Conservation (phyloP, 1,140 invertebrate species). For the Elysia chlorotica region DNA sequence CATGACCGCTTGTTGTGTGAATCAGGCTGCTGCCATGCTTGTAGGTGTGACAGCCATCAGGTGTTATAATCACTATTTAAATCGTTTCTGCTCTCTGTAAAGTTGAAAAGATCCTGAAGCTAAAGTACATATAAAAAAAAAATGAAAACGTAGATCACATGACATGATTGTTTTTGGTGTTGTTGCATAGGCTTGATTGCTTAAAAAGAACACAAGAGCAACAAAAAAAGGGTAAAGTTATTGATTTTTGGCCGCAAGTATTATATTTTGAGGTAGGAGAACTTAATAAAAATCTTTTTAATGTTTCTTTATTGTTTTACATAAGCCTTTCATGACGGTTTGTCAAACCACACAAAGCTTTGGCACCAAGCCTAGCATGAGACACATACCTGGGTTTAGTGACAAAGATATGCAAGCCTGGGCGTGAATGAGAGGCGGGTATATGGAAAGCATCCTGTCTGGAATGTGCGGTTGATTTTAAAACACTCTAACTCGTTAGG, state of each 20-base stretch:
- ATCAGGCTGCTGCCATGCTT: not conserved
- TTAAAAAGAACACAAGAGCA: no score
- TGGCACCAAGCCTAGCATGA: no score
- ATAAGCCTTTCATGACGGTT: constrained; percentile 66
- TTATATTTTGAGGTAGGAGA: not conserved
- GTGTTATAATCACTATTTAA: not conserved
- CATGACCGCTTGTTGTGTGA: no score
- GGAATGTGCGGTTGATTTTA: no score
- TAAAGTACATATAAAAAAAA: not conserved
- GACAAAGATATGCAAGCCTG: no score
- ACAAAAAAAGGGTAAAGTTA: no score
- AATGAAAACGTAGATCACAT: not conserved
- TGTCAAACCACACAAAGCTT: no score
- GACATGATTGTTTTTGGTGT: not conserved
- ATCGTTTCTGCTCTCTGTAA: not conserved
- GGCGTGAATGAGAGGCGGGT: no score
- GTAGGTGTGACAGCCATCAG: not conserved
- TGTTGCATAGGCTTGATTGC: no score
- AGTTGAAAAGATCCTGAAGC: not conserved
- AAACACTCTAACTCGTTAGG: no score
- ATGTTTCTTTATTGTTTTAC: not conserved
- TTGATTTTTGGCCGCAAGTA: not conserved
- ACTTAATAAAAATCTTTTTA: not conserved
- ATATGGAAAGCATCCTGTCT: no score
- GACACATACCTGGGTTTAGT: no score